These are phyloP conservation scores for Gryllus longicercus DNA, from an alignment of 2,888 invertebrate genomes.

Conservation along the genomic window DNA sequence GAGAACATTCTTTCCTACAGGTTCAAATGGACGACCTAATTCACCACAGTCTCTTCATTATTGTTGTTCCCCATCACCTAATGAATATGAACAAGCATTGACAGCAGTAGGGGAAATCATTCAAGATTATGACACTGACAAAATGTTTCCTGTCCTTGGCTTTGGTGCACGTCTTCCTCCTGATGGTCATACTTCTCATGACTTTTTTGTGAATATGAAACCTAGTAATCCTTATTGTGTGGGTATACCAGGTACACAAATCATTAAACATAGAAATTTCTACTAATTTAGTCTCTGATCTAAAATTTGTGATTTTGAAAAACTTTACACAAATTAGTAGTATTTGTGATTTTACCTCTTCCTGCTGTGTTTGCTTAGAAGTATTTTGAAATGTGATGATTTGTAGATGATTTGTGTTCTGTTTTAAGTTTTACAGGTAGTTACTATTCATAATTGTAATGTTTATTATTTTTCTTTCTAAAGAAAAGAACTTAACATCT, in stretches of 20 bases:
- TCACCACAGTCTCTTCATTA: constrained; percentile 50
- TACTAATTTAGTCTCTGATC: too few species aligned
- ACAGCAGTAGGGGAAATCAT: constrained; percentile 49
- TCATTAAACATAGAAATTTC: too few species aligned
- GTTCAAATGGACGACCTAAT: constrained; percentile 49
- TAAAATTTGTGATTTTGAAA: too few species aligned
- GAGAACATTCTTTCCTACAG: constrained; percentile 36
- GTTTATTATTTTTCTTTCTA: too few species aligned
- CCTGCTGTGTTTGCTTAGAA: too few species aligned
- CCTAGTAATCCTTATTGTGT: constrained; percentile 52
- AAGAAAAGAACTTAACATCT: too few species aligned
- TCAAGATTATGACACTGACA: constrained; percentile 52
- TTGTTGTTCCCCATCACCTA: constrained; percentile 42
- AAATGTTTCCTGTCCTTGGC: constrained; percentile 50
- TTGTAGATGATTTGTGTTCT: too few species aligned
- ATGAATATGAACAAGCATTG: constrained; percentile 50
- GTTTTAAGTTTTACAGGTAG: too few species aligned
- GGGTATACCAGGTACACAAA: constrained; percentile 46
- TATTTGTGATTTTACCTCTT: too few species aligned
- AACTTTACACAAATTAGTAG: too few species aligned
- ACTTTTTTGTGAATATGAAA: constrained; percentile 52
- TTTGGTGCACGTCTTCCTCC: constrained; percentile 50
- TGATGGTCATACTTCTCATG: constrained; percentile 47
- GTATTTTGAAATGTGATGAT: too few species aligned
- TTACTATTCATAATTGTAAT: too few species aligned